Conservation (phyloP, 1,140 invertebrate species). For the Drosophila hydei region DNA sequence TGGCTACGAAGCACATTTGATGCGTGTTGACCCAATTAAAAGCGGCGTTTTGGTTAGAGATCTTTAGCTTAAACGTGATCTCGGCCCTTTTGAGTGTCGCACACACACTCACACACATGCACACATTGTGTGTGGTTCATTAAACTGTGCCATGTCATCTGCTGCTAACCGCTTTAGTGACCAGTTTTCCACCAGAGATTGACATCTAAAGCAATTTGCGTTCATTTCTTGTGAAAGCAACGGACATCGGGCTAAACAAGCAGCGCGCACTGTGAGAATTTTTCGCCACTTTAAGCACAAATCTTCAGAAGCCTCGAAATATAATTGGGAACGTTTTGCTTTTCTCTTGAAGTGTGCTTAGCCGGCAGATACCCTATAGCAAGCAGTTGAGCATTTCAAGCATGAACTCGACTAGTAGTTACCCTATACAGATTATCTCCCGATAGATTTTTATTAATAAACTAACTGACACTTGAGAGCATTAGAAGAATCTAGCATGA, state of each 20-base stretch:
- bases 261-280: conserved; percentile 34
- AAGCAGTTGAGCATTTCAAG: not conserved
- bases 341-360: not conserved
- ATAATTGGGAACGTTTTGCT: conserved; percentile 1
- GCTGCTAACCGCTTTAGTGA: conserved; percentile 16
- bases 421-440: too few relatives aligned
- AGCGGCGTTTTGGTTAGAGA: conserved; percentile 24
- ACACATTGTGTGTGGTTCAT: conserved; percentile 31
- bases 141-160: conserved; percentile 29
- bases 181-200: conserved; percentile 46
- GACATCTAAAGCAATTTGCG: conserved; percentile 43
- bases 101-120: conserved; percentile 5
- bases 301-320: conserved; percentile 15
- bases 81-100: conserved; percentile 23
- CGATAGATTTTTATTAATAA: too few relatives aligned
- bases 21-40: conserved; percentile 41
- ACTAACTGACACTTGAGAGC: too few relatives aligned
- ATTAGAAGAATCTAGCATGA: too few relatives aligned
- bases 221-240: conserved; percentile 49
- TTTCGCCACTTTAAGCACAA: conserved; percentile 31
- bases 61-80: conserved; percentile 38
- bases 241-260: conserved; percentile 32
- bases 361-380: not conserved
- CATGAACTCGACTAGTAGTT: not conserved
- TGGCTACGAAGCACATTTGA: conserved; percentile 5